Base-by-base conservation (phyloP, 2,888 invertebrate genomes). In the Luffia ferchaultella region DNA sequence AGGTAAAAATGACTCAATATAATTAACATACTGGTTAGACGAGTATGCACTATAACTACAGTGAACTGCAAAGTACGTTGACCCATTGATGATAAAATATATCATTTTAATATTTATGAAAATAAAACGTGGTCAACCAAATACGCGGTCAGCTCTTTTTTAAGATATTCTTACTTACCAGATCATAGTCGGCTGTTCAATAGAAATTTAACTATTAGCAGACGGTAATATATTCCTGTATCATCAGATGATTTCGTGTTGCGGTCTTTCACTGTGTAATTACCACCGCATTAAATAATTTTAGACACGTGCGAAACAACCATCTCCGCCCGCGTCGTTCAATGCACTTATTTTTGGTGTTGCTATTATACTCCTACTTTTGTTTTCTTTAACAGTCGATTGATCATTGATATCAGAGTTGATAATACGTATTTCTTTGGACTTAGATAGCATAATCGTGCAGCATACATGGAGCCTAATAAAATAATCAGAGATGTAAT, bases 141-240 rank as follows among this genome's bases (percentile, higher is more conserved):
- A 30, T 30, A 30, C 12, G 30, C 30, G 12, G 3, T 30, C 30
- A 30, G 12, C 30, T 3, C n/a, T n/a, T n/a, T n/a, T n/a, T n/a
- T n/a, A n/a, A n/a, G n/a, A n/a, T n/a, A n/a, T n/a, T n/a, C 53
- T 52, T 47, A 70, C 72, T 70, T 62, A 72, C 73, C 70, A 67
- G 60, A 62, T 58, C 64, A 67, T 64, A 60, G 52, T 58, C 56
- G 51, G 55, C 50, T 47, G 49, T 45, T 51, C 60, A 57, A 50
- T 54, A 30, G 52, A 51, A 48, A 48, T 44, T 9, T 7, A 30
- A 7, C 30, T 30, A 3, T 30, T 12, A 30, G 12, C 3, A 7
- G 3, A 12, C 30, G 12, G 12, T 30, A 30, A 30, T 30, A 30
- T 7, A 30, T 30, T 30, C 30, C 30, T n/a, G 12, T 30, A 30